Evolutionary conservation across 2,113 vertebrate species (phyloP), one percentile per base, ranked within the genome.

Genomic region (Gavia stellata): DNA sequence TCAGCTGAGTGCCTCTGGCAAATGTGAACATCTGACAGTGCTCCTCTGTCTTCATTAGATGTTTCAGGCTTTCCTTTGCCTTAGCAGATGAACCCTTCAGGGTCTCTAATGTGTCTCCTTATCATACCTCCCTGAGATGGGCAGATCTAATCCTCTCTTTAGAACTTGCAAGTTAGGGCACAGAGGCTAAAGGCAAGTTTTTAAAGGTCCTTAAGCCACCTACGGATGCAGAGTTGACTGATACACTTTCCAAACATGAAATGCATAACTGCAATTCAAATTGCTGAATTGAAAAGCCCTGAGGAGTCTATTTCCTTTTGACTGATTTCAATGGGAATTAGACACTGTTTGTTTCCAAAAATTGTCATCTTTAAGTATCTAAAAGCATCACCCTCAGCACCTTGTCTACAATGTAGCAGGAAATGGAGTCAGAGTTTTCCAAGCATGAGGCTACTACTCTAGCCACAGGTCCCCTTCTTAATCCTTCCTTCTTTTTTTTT

Each of bases 301-400:
- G 7, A 90, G 80, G 70, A 94, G 66, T 68, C 70, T 75, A 23
- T 91, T 95, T 85, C 77, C 61, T 92, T 93, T 66, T 80, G 81
- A 93, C 73, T 91, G 31, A 88, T 97, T 96, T 95, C 56, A 72
- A 20, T 20, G 45, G 62, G 78, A 93, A 95, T 93, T 87, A 95
- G 94, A 85, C 66, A 72, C 67, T 74, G 45, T 95, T 96, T 97
- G 85, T 89, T 95, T 92, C 89, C 89, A 21, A 84, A 95, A 94
- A 87, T 72, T 16, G 4, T 79, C 24, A 77, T 28, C 42, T 78
- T 75, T 75, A 91, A 75, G 73, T 63, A 74, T 50, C n/a, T 86
- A 61, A 86, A 90, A 90, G 45, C n/a, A 17, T 90, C 50, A 20
- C 3, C 66, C 66, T 85, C 50, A 61, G 45, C 56, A 77, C 47